phyloP scores from a whole-genome alignment of 1,140 invertebrate genomes.

The Zaprionus taronus region DNA sequence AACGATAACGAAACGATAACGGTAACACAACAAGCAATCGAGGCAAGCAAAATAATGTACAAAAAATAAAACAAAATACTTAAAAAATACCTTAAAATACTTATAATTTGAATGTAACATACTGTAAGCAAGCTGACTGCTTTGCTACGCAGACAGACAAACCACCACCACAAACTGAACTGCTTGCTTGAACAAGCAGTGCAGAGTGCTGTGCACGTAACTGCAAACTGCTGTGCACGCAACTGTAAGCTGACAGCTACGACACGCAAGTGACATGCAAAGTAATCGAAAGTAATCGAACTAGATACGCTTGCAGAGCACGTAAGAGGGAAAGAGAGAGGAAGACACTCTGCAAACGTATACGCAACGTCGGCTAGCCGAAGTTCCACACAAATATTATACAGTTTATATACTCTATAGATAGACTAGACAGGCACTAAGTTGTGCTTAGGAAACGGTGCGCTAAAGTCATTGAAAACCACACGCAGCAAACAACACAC shows the following conservation, averaged over 20 bases:
- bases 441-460: conserved; percentile 76
- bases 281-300: conserved; percentile 3
- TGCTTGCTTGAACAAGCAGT: conserved; percentile 36
- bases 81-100: conserved; percentile 14
- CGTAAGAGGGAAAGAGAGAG: background rate
- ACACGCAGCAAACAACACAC: conserved; percentile 84
- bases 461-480: conserved; percentile 80
- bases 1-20: conserved; percentile 64
- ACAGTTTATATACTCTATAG: conserved; percentile 19
- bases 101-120: conserved; percentile 9
- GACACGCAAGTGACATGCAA: conserved; percentile 15
- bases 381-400: background rate
- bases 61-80: conserved; percentile 9
- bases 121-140: conserved; percentile 7
- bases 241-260: conserved; percentile 32
- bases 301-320: conserved; percentile 22
- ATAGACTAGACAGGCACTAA: conserved; percentile 63
- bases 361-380: conserved; percentile 10
- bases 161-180: conserved; percentile 17
- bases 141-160: conserved; percentile 7
- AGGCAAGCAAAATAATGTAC: conserved; percentile 27
- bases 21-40: conserved; percentile 59
- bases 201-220: background rate
- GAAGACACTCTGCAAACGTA: conserved; percentile 13
- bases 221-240: background rate